Evolutionary conservation across 2,797 vertebrate species (phyloP).

Genomic region (Buceros bicornis): DNA sequence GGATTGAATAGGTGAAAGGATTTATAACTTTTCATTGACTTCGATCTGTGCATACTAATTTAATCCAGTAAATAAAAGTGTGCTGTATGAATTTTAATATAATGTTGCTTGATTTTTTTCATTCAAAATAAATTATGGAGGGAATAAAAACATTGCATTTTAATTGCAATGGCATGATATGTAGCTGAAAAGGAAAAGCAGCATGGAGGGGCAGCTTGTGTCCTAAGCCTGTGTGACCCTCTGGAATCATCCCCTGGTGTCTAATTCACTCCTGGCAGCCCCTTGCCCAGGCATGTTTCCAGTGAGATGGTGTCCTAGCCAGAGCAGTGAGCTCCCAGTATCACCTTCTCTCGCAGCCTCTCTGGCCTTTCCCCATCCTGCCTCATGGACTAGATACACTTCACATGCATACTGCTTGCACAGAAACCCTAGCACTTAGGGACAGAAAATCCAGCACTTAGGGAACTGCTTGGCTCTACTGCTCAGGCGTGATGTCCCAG

Average conservation of each 20-base stretch:
- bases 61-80: constrained; percentile 15
- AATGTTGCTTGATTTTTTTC: background rate
- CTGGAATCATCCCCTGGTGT: background rate
- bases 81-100: constrained; percentile 18
- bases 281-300: background rate
- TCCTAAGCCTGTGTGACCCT: background rate
- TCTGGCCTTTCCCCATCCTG: background rate
- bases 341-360: background rate
- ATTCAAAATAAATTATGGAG: constrained; percentile 15
- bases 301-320: background rate
- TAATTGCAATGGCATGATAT: background rate
- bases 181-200: background rate
- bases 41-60: background rate
- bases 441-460: background rate
- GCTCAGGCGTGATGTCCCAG: background rate
- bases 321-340: background rate
- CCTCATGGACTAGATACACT: fast-evolving
- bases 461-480: background rate
- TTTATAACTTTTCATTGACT: background rate
- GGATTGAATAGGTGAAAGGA: background rate
- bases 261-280: background rate
- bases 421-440: background rate
- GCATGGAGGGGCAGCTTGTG: background rate
- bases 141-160: constrained; percentile 5
- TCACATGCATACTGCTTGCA: background rate